Base-by-base conservation (phyloP, 2,113 vertebrate species). In the Cyanoliseus patagonus region DNA sequence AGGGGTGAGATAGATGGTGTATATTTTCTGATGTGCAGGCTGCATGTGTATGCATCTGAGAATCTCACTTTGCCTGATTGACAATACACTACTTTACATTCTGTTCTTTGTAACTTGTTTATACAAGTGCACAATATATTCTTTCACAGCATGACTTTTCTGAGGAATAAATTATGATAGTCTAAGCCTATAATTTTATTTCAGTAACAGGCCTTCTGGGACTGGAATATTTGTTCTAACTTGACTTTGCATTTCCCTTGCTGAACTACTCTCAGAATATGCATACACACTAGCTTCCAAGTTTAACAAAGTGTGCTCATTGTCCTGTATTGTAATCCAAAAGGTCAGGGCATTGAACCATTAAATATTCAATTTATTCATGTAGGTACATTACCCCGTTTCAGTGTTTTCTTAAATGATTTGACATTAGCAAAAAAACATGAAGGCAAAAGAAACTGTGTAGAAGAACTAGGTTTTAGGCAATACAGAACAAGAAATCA, bases 311-410 rank as follows among this genome's bases (percentile, higher is more conserved):
- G 61, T 88, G 55, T 85, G 47, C 24, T 93, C 62, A 5, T 80
- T 92, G 93, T 88, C 90, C 64, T 87, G 46, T 22, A 57, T 74
- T 92, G 77, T 77, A 86, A 95, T 86, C 49, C 86, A 74, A 91
- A 97, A 97, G 83, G 93, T 95, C 85, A 84, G 47, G 55, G 37
- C 72, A 91, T 3, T 94, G 93, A 96, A 94, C 82, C 75, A 57
- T 76, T 85, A 90, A 88, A 94, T 95, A 91, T 93, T 91, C 67
- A 89, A 85, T 94, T 90, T 91, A 96, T 91, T 97, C 78, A 63
- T 93, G 81, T 86, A 91, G 68, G 83, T 90, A 86, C 39, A 19
- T 85, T 89, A 87, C 77, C 28, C 3, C 63, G 37, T 92, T 96
- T 83, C 78, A 74, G 18, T 94, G 92, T 85, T 94, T 89, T 95